Percentiles rank a stretch among this genome's conserved stretches.
Conservation (phyloP, 1,140 invertebrate species). For the Cardiocondyla obscurior region DNA sequence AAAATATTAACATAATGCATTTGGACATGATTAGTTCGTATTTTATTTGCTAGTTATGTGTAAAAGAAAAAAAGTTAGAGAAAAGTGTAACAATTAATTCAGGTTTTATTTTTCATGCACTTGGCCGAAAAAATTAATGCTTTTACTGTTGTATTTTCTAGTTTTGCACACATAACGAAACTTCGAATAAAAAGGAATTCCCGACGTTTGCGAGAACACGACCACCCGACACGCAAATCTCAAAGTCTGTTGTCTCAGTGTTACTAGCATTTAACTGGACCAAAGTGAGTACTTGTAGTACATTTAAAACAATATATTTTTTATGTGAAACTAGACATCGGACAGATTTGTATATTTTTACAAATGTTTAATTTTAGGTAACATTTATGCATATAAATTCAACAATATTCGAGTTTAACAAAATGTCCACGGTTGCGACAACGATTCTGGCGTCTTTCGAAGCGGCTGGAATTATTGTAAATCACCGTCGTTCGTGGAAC, state of each 20-base stretch:
- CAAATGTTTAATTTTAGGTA: constrained; percentile 83
- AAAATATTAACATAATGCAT: not conserved
- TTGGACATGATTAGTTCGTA: too few species aligned
- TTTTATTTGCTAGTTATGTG: too few species aligned
- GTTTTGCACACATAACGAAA: constrained; percentile 94
- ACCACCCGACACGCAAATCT: constrained; percentile 96
- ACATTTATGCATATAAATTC: constrained; percentile 90
- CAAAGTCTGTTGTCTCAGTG: constrained; percentile 93
- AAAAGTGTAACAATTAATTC: too few species aligned
- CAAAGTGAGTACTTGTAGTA: constrained; percentile 85
- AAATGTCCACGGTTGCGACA: constrained; percentile 86
- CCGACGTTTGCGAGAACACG: constrained; percentile 96
- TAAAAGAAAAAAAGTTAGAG: too few species aligned
- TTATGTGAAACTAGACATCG: not conserved
- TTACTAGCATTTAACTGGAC: constrained; percentile 92
- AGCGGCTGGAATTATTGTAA: constrained; percentile 88
- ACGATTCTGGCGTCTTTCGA: constrained; percentile 89
- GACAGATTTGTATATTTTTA: not conserved
- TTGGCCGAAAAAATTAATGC: too few species aligned
- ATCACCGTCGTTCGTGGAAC: constrained; percentile 87
- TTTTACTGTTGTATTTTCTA: constrained; percentile 78
- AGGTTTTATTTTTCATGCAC: too few species aligned
- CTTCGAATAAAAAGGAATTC: constrained; percentile 94
- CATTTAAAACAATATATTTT: too few species aligned
- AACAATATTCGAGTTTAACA: constrained; percentile 87